These are phyloP conservation scores for Silurus aristotelis DNA, from an alignment of 2,797 vertebrate genomes.

Conservation along the genomic window DNA sequence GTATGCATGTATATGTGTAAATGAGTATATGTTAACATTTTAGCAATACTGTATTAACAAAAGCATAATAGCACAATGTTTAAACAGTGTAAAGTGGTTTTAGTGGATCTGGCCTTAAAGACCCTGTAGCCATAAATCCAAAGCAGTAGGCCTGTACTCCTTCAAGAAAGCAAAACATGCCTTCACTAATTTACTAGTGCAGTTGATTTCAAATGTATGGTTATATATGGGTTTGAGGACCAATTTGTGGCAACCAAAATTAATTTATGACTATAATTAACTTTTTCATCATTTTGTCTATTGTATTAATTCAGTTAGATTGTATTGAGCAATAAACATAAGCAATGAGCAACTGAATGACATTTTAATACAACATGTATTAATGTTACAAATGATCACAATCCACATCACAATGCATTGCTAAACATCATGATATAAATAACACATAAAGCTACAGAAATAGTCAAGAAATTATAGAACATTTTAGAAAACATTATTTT, in stretches of 20 bases:
- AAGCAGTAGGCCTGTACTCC: neutral
- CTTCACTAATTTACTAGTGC: neutral
- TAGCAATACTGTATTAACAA: neutral
- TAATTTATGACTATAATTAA: neutral
- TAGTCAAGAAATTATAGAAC: neutral
- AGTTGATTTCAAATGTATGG: neutral
- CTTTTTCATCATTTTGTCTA: neutral
- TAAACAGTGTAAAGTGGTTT: neutral
- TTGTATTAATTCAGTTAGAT: neutral
- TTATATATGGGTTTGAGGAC: neutral
- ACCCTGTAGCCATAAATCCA: slow-evolving; percentile 1
- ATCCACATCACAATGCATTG: neutral
- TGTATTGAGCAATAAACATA: neutral
- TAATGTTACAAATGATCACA: neutral
- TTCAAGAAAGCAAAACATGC: neutral
- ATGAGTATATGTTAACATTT: no score
- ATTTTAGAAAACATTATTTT: neutral
- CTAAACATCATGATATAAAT: slow-evolving; percentile 1
- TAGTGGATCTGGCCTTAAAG: neutral
- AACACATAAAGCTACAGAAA: neutral
- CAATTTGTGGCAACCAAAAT: neutral
- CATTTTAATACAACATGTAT: neutral
- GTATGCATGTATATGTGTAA: no score
- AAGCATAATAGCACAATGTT: neutral
- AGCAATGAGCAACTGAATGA: neutral